A percentile compares a stretch with the other conserved stretches of the same genome.
Conservation (phyloP, 1,140 invertebrate genomes). For the Pogonognathellus flavescens region DNA sequence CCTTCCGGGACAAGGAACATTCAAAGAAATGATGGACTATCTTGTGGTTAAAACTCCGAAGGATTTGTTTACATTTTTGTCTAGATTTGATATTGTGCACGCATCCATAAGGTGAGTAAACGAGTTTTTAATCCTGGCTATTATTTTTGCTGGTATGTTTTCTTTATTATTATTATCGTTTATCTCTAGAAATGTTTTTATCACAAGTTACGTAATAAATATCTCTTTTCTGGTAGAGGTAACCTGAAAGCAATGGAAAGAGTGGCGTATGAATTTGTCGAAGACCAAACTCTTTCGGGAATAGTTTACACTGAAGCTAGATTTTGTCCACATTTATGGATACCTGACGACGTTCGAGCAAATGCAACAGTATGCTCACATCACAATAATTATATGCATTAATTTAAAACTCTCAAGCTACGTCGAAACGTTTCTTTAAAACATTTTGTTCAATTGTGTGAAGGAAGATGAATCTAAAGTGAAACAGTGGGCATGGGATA, state of each 20-base stretch:
- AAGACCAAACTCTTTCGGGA: conserved; percentile 73
- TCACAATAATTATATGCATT: no score
- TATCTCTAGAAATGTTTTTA: no score
- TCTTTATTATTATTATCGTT: no score
- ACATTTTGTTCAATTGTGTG: no score
- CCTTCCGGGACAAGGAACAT: conserved; percentile 69
- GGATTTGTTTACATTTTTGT: conserved; percentile 70
- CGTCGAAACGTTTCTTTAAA: no score
- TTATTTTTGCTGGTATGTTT: no score
- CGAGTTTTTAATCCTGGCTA: no score
- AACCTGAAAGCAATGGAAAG: conserved; percentile 73
- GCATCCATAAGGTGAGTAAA: conserved; percentile 70
- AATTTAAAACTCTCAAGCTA: no score
- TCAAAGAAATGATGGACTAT: conserved; percentile 68
- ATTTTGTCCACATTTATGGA: conserved; percentile 74
- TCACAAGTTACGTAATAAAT: no score
- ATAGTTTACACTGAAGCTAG: conserved; percentile 75
- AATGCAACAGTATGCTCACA: neutral
- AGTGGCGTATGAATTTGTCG: conserved; percentile 76
- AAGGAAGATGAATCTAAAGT: conserved; percentile 43
- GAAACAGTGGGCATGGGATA: conserved; percentile 68
- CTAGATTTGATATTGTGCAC: conserved; percentile 71
- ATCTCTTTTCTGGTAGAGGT: conserved; percentile 69
- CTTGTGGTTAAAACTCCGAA: conserved; percentile 68
- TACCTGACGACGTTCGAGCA: conserved; percentile 62